Evolutionary conservation across 2,888 invertebrate genomes (phyloP).

Genomic region (Pristionchus exspectatus): DNA sequence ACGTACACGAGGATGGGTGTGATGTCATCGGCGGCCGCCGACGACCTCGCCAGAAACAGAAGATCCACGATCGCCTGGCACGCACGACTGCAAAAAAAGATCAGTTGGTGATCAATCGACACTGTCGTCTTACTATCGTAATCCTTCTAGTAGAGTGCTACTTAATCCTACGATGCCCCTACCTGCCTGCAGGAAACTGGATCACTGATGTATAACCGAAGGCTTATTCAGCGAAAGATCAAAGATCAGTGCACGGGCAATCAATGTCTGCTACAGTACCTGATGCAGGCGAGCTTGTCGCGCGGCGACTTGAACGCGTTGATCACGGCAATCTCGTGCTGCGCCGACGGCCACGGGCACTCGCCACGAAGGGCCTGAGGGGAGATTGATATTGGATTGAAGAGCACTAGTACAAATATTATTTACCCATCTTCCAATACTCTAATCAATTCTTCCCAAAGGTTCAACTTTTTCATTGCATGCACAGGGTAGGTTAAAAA

Average conservation of each 20-base stretch:
- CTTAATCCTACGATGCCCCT: no score
- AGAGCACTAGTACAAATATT: no score
- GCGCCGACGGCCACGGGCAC: constrained; percentile 96
- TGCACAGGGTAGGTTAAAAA: no score
- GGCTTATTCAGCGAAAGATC: no score
- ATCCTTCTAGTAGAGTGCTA: neutral
- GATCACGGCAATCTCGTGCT: constrained; percentile 90
- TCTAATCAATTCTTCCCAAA: no score
- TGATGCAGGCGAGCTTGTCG: constrained; percentile 71
- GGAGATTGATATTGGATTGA: neutral
- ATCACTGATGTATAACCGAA: no score
- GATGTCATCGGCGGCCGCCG: constrained; percentile 89
- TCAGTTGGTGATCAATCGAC: neutral
- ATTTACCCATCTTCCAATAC: no score
- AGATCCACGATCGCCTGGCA: constrained; percentile 95
- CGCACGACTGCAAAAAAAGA: constrained; percentile 81
- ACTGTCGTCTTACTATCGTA: neutral
- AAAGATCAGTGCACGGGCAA: no score
- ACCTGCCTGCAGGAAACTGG: no score
- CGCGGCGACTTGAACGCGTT: constrained; percentile 87
- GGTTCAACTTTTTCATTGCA: no score
- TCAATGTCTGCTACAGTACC: neutral
- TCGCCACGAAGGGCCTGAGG: constrained; percentile 87
- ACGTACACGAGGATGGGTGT: constrained; percentile 97
- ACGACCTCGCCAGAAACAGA: constrained; percentile 86